A percentile compares a stretch with the other conserved stretches of the same genome.
These are phyloP conservation scores for Icerya purchasi DNA, from an alignment of 2,888 invertebrate genomes.

Conservation along the genomic window DNA sequence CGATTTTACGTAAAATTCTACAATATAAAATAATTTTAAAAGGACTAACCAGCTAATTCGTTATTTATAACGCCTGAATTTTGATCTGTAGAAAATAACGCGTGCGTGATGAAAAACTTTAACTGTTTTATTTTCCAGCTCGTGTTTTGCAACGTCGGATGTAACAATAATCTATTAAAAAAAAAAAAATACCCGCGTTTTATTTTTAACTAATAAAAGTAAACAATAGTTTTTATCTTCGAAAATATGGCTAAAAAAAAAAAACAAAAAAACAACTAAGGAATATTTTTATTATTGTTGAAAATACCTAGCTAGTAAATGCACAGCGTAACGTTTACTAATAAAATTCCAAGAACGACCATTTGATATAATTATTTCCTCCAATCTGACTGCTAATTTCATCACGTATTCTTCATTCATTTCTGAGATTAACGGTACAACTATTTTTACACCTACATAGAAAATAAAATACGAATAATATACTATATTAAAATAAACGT, in stretches of 20 bases:
- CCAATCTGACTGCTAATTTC: neutral
- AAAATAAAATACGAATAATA: neutral
- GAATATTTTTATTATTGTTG: too few relatives aligned
- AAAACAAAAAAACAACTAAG: too few relatives aligned
- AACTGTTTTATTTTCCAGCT: conserved; percentile 15
- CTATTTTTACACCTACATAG: conserved; percentile 9
- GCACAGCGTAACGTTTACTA: conserved; percentile 12
- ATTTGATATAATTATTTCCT: neutral
- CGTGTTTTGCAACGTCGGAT: conserved; percentile 12
- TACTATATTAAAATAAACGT: too few relatives aligned
- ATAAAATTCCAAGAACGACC: neutral
- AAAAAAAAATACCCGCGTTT: neutral
- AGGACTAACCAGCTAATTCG: conserved; percentile 11
- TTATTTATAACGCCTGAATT: conserved; percentile 13
- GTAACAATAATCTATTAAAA: conserved; percentile 11
- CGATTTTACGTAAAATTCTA: too few relatives aligned
- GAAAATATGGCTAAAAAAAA: too few relatives aligned
- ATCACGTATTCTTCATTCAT: conserved; percentile 12
- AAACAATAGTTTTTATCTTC: conserved; percentile 2
- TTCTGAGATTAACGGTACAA: conserved; percentile 10
- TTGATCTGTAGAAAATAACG: conserved; percentile 6
- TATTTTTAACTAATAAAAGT: neutral
- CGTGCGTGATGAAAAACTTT: conserved; percentile 13
- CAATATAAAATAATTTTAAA: neutral
- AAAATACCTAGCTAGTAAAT: conserved; percentile 15